A percentile compares a stretch with the other conserved stretches of the same genome.
phyloP scores from a whole-genome alignment of 2,113 vertebrate genomes.

The Micromys minutus region DNA sequence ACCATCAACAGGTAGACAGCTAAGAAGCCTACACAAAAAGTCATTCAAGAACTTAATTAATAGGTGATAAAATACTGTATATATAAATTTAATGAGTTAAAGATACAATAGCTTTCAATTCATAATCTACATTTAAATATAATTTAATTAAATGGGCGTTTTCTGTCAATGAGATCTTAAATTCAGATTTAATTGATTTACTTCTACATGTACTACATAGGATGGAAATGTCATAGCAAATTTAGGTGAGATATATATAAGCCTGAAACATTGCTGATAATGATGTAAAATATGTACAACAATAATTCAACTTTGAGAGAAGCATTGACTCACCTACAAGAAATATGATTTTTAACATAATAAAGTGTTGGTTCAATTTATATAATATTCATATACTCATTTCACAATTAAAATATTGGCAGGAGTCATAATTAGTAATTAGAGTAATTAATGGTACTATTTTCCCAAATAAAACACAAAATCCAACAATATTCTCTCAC shows the following conservation, averaged over 20 bases:
- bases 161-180: background rate
- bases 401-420: background rate
- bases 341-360: slow-evolving; percentile 1
- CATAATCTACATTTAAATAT: background rate
- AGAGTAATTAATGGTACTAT: background rate
- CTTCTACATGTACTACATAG: background rate
- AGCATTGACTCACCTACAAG: background rate
- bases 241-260: background rate
- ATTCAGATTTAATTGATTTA: slow-evolving; percentile 10
- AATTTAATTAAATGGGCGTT: background rate
- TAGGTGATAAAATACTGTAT: background rate
- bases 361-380: background rate
- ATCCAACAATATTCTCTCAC: background rate
- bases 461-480: background rate
- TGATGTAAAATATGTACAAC: background rate
- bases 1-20: background rate
- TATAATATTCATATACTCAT: background rate
- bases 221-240: background rate
- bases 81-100: background rate
- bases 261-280: background rate
- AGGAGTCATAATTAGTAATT: background rate
- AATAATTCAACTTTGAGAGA: background rate
- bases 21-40: background rate
- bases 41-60: background rate
- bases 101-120: background rate